Base-by-base conservation (phyloP, 2,113 vertebrate species). In the Indri indri region DNA sequence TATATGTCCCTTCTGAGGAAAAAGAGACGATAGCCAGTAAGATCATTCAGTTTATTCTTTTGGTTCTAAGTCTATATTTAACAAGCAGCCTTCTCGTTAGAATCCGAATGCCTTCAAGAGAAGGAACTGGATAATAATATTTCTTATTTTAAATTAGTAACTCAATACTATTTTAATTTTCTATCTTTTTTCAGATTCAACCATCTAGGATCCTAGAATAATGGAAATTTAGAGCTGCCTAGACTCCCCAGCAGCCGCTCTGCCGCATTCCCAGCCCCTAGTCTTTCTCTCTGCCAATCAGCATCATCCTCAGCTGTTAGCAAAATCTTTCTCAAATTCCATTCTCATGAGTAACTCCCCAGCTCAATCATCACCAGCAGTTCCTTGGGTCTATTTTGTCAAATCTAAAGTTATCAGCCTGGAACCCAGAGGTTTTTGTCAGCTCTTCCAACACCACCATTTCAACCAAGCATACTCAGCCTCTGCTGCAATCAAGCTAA, bases 241-340 rank as follows among this genome's bases (percentile, higher is more conserved):
- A 6, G 22, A 50, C 61, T 84, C 70, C 32, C n/a, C 50, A 61
- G 34, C 68, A 90, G 40, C 54, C 91, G 79, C 80, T 82, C 52
- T 79, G 70, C 66, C 47, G n/a, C 54, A 91, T 70, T 68, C 87
- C 83, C 1, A 40, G 59, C 9, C 59, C 40, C 34, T 68, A 27
- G 27, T 74, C 40, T 90, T 47, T 94, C 82, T 85, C 66, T 59
- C 63, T 45, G 91, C 61, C 79, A 86, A 47, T 77, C 84, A 71
- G 95, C 77, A 71, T 91, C 95, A 97, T 96, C 95, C 90, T 96
- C 97, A 98, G 95, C 92, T 97, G 95, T 82, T 91, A 70, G 34
- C 37, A 89, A 40, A 73, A 89, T 93, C 95, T 91, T 94, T 87
- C 92, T 96, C 74, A 81, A 40, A 74, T 97, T 93, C 94, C 74